Evolutionary conservation across 1,140 invertebrate species (phyloP).

Genomic region (Globodera rostochiensis): DNA sequence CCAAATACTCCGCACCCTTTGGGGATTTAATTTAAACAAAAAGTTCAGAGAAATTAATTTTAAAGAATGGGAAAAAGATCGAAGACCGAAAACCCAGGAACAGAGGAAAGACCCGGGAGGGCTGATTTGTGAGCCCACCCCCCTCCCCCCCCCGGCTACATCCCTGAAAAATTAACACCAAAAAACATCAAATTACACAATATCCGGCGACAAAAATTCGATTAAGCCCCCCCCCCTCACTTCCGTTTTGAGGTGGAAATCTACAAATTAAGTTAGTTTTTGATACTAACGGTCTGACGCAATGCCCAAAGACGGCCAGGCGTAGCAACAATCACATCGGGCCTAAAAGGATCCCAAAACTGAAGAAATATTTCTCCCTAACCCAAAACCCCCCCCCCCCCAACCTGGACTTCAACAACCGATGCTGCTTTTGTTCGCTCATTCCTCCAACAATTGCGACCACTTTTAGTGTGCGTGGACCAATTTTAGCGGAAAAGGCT

Average conservation of each 20-base stretch:
- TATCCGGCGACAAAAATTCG: too few relatives aligned
- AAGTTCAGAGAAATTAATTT: too few relatives aligned
- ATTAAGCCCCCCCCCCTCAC: too few relatives aligned
- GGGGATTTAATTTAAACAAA: neutral
- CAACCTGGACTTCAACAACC: conserved; percentile 74
- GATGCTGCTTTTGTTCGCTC: conserved; percentile 79
- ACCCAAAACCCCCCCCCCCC: too few relatives aligned
- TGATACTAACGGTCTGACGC: conserved; percentile 30
- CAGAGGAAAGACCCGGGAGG: too few relatives aligned
- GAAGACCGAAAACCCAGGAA: too few relatives aligned
- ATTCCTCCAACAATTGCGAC: conserved; percentile 52
- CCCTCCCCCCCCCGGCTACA: too few relatives aligned
- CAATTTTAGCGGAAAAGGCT: conserved; percentile 15
- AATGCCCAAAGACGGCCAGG: conserved; percentile 94
- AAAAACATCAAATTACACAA: too few relatives aligned
- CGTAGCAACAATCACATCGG: conserved; percentile 92
- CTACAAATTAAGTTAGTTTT: neutral
- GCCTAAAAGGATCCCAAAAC: conserved; percentile 66
- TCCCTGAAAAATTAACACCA: too few relatives aligned
- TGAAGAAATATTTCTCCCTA: neutral
- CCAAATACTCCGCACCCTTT: conserved; percentile 64
- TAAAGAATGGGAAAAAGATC: neutral
- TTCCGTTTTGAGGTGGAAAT: too few relatives aligned
- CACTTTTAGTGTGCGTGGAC: neutral
- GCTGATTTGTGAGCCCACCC: too few relatives aligned